These are phyloP conservation scores for Actias luna DNA, from an alignment of 2,888 invertebrate species.

Conservation along the genomic window DNA sequence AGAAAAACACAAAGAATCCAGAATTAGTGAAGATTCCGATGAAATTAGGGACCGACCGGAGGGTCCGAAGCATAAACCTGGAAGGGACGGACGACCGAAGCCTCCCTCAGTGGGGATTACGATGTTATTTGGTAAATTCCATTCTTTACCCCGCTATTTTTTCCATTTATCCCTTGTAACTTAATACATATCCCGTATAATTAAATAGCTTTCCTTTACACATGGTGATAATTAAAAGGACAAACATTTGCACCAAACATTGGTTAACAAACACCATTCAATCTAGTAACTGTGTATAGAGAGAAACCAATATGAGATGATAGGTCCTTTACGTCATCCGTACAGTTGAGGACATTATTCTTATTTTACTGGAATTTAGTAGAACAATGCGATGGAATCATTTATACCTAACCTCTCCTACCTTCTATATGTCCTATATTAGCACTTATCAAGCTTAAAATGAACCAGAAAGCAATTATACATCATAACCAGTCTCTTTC, in stretches of 20 bases:
- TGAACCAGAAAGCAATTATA: no score
- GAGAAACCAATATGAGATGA: background rate
- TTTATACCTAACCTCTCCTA: no score
- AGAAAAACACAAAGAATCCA: background rate
- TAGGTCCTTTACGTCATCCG: background rate
- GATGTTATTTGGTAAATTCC: background rate
- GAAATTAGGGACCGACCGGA: background rate
- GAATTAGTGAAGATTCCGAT: background rate
- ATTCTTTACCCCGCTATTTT: background rate
- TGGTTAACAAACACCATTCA: background rate
- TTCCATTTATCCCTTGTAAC: background rate
- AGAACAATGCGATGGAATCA: no score
- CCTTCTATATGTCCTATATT: no score
- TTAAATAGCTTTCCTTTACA: background rate
- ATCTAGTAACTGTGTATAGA: background rate
- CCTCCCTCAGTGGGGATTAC: constrained; percentile 2
- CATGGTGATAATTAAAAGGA: background rate
- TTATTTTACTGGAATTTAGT: no score
- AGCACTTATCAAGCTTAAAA: no score
- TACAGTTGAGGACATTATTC: background rate
- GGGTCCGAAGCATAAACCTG: constrained; percentile 1
- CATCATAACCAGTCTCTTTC: no score
- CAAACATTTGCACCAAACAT: no score
- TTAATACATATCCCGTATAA: background rate
- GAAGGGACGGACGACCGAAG: background rate